Evolutionary conservation across 1,140 invertebrate species (phyloP).

Genomic region (Drosophila bocki): DNA sequence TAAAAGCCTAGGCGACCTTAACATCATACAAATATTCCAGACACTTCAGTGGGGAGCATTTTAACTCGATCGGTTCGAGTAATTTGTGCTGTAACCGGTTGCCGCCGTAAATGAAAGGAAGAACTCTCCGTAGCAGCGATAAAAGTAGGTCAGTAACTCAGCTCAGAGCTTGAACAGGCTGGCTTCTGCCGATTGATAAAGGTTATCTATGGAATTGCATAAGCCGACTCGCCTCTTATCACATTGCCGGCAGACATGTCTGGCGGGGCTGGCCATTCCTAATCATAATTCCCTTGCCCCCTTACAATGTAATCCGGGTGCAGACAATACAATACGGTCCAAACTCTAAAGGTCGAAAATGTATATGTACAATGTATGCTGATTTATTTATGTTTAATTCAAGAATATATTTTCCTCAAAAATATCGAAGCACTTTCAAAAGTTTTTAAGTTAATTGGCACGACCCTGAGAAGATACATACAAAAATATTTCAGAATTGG

Average conservation of each 20-base stretch:
- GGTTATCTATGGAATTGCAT: conserved; percentile 38
- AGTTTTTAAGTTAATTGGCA: not conserved
- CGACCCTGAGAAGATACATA: not conserved
- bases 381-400: not conserved
- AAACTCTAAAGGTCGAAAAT: conserved; percentile 3
- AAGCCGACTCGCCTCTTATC: conserved; percentile 31
- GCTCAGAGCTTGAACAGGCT: not conserved
- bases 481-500: not conserved
- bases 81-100: conserved; percentile 67
- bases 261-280: conserved; percentile 17
- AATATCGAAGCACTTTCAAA: not conserved
- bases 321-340: not conserved
- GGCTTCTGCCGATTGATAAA: conserved; percentile 37
- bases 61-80: conserved; percentile 12
- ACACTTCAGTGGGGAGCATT: not conserved
- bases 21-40: conserved; percentile 28
- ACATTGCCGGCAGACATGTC: conserved; percentile 54
- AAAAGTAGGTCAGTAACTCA: conserved; percentile 73
- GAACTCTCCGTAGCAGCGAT: conserved; percentile 38
- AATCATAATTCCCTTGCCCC: conserved; percentile 38
- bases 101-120: conserved; percentile 27
- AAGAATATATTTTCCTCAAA: not conserved
- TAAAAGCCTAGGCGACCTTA: conserved; percentile 14
- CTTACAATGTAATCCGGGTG: conserved; percentile 56
- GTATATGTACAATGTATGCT: not conserved